A percentile compares a stretch with the other conserved stretches of the same genome.
These are phyloP conservation scores for Sinelater perroti DNA, from an alignment of 2,888 invertebrate species.

Conservation along the genomic window DNA sequence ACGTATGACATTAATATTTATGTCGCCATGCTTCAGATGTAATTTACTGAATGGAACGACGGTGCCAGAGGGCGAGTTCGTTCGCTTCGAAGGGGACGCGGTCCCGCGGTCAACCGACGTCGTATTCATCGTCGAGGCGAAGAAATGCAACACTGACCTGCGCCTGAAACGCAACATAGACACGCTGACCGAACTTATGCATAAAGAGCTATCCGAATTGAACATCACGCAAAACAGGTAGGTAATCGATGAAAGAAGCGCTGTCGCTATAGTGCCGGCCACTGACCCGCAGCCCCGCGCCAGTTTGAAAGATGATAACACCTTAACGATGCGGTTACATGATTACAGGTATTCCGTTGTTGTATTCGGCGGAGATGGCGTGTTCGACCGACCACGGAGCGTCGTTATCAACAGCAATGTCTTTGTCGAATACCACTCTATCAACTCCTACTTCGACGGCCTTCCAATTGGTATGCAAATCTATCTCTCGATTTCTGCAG, in stretches of 20 bases:
- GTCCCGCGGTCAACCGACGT: constrained; percentile 81
- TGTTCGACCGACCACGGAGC: constrained; percentile 73
- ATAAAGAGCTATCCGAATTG: constrained; percentile 72
- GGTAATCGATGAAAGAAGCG: constrained; percentile 37
- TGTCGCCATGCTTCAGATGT: constrained; percentile 65
- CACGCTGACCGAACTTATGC: constrained; percentile 71
- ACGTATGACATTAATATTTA: constrained; percentile 37
- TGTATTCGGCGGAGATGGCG: constrained; percentile 76
- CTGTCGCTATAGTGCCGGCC: constrained; percentile 33
- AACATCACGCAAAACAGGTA: constrained; percentile 74
- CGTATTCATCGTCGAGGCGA: constrained; percentile 89
- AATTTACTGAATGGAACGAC: constrained; percentile 72
- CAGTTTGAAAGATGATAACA: constrained; percentile 23
- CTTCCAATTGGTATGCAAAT: constrained; percentile 69
- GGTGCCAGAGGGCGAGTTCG: constrained; percentile 80
- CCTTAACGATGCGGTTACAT: constrained; percentile 33
- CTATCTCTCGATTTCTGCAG: constrained; percentile 1
- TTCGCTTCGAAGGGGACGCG: constrained; percentile 66
- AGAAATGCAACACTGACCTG: constrained; percentile 79
- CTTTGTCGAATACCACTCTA: constrained; percentile 71
- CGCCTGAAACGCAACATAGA: constrained; percentile 74
- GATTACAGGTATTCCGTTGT: constrained; percentile 78
- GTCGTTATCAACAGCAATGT: constrained; percentile 68
- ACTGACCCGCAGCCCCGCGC: constrained; percentile 30
- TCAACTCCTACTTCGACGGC: constrained; percentile 74